Evolutionary conservation across 2,113 vertebrate genomes (phyloP).

Genomic region (Chiloscyllium plagiosum): DNA sequence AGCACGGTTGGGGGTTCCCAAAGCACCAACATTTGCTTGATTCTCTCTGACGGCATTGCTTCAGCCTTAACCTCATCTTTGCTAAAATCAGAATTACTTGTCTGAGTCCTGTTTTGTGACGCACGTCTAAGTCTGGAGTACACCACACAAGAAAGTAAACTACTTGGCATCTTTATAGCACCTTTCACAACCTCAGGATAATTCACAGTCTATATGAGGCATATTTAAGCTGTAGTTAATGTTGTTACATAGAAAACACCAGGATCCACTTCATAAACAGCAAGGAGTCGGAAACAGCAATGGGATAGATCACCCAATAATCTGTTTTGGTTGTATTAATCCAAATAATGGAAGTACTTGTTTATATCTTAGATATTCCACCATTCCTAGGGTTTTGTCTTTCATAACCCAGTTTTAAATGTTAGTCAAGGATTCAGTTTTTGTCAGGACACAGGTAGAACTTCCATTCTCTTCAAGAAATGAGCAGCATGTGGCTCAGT

Average conservation of each 20-base stretch:
- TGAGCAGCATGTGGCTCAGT: too few species aligned
- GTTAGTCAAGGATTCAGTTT: background rate
- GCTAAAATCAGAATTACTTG: background rate
- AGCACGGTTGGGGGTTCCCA: too few species aligned
- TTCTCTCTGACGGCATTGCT: background rate
- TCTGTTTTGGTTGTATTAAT: background rate
- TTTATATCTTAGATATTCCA: background rate
- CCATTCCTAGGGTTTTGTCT: background rate
- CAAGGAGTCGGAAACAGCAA: background rate
- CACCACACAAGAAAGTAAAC: background rate
- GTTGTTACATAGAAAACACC: background rate
- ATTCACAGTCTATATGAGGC: background rate
- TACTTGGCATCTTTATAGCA: too few species aligned
- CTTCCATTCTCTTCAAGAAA: background rate
- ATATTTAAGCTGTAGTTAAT: background rate
- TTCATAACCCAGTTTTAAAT: background rate
- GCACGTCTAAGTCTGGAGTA: background rate
- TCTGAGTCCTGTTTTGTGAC: background rate
- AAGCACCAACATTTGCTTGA: background rate
- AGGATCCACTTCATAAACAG: background rate
- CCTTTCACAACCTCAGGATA: background rate
- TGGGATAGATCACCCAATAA: background rate
- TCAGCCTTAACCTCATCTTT: background rate
- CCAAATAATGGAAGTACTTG: background rate
- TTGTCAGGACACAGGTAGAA: background rate